These are phyloP conservation scores for Stichodactyla helianthus DNA, from an alignment of 64 coral and sea anemone species.

Conservation along the genomic window DNA sequence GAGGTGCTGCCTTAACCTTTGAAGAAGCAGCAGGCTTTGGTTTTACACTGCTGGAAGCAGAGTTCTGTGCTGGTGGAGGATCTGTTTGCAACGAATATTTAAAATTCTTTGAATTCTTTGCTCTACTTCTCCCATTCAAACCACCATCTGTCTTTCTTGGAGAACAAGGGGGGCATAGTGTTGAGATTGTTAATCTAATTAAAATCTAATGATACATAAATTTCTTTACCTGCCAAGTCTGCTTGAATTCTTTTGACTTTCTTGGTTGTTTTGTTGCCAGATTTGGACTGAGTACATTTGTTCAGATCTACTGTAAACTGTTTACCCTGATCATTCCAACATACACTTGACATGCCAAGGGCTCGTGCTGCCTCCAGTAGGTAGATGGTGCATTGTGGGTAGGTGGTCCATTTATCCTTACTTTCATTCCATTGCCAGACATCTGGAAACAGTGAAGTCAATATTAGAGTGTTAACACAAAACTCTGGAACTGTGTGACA, in stretches of 20 bases:
- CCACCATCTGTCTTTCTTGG: neutral
- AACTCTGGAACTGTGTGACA: too few relatives aligned
- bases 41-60: neutral
- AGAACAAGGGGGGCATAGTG: too few relatives aligned
- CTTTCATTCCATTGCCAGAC: slow-evolving; percentile 54
- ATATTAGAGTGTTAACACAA: too few relatives aligned
- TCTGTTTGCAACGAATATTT: neutral
- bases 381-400: slow-evolving; percentile 40
- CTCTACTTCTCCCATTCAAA: neutral
- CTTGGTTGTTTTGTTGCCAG: slow-evolving; percentile 45
- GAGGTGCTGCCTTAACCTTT: neutral
- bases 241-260: slow-evolving; percentile 50
- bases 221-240: slow-evolving; percentile 26
- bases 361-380: slow-evolving; percentile 64
- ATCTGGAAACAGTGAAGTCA: slow-evolving; percentile 29
- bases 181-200: too few relatives aligned
- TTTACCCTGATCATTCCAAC: slow-evolving; percentile 47
- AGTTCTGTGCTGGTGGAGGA: neutral
- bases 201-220: too few relatives aligned
- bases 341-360: slow-evolving; percentile 37
- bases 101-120: neutral
- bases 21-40: neutral
- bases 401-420: slow-evolving; percentile 56
- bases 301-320: slow-evolving; percentile 46
- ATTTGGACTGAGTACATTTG: slow-evolving; percentile 49